Percentiles rank a stretch among this genome's conserved stretches.
Evolutionary conservation across 2,797 vertebrate genomes (phyloP).

Genomic region (Acanthornis magna): DNA sequence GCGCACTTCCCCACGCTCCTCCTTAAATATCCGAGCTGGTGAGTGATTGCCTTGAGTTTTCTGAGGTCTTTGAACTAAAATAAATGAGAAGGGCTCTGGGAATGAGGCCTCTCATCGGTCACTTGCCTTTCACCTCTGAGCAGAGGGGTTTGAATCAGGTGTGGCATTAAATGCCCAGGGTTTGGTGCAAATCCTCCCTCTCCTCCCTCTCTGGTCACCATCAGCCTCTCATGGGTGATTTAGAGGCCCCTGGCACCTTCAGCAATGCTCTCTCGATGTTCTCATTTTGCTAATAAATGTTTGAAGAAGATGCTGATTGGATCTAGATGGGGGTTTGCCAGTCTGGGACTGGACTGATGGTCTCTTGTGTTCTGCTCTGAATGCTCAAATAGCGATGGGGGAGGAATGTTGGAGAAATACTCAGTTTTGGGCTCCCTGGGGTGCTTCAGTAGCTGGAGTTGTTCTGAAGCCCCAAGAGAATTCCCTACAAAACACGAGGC

Average conservation of each 20-base stretch:
- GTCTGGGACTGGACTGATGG: background rate
- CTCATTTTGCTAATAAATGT: background rate
- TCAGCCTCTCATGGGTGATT: background rate
- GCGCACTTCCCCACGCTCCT: background rate
- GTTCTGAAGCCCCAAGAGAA: background rate
- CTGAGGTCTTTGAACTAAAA: constrained; percentile 40
- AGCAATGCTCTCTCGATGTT: background rate
- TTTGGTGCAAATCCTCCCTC: background rate
- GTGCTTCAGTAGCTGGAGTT: background rate
- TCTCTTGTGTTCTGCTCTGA: background rate
- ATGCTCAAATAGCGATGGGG: background rate
- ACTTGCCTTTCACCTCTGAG: background rate
- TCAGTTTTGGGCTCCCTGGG: background rate
- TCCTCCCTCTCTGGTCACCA: background rate
- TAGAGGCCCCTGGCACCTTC: background rate
- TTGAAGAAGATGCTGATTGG: background rate
- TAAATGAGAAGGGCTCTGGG: background rate
- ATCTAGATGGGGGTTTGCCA: background rate
- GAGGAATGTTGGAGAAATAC: background rate
- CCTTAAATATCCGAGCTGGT: constrained; percentile 4
- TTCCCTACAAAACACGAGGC: background rate
- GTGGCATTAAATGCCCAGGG: background rate
- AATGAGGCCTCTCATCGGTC: background rate
- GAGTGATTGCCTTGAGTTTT: constrained; percentile 37
- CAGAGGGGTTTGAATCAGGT: background rate